phyloP scores from a whole-genome alignment of 2,113 vertebrate genomes.

The Chloropsis cyanopogon region DNA sequence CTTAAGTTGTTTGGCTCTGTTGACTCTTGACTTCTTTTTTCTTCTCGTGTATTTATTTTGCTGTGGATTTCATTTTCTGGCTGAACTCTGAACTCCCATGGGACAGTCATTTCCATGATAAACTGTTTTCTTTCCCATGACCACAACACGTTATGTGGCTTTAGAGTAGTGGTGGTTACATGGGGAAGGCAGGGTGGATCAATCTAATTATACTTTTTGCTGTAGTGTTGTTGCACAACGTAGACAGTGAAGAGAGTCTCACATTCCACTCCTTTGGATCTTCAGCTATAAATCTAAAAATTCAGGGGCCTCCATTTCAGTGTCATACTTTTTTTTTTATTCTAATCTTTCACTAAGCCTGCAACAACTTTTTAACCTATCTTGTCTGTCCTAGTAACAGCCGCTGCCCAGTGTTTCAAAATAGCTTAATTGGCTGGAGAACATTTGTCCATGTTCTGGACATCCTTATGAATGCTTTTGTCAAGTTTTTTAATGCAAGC shows the following conservation, averaged over 20 bases:
- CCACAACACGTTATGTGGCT: constrained; percentile 46
- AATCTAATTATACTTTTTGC: background rate
- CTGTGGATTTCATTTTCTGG: constrained; percentile 38
- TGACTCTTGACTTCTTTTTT: background rate
- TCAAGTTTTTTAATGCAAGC: background rate
- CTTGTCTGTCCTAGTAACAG: background rate
- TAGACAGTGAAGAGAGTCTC: background rate
- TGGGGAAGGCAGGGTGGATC: background rate
- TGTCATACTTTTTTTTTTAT: background rate
- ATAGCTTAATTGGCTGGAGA: background rate
- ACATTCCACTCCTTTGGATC: background rate
- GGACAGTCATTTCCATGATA: constrained; percentile 33
- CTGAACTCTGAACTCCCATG: constrained; percentile 30
- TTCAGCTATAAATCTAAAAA: background rate
- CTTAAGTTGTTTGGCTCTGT: background rate
- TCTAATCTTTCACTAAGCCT: background rate
- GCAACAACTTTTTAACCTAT: background rate
- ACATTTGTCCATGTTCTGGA: background rate
- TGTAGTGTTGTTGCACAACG: background rate
- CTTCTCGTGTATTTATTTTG: background rate
- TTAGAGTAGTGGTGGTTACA: background rate
- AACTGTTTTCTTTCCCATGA: constrained; percentile 54
- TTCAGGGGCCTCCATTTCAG: background rate
- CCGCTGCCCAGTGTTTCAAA: background rate
- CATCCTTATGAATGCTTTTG: background rate